These are phyloP conservation scores for Nothobranchius kuhntae DNA, from an alignment of 2,113 vertebrate genomes.

Conservation along the genomic window DNA sequence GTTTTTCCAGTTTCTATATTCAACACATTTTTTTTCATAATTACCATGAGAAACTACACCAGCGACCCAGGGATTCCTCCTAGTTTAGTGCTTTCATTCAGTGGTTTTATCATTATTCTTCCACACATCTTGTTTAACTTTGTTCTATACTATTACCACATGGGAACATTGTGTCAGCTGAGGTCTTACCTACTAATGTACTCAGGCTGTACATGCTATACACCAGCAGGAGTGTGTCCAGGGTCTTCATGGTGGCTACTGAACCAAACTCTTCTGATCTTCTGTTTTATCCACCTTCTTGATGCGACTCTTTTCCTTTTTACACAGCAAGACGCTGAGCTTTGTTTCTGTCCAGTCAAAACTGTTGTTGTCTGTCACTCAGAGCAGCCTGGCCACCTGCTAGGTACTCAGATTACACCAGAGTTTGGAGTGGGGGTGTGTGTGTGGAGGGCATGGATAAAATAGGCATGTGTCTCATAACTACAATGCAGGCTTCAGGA, in stretches of 20 bases:
- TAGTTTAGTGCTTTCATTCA: not conserved
- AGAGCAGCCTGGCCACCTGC: conserved; percentile 60
- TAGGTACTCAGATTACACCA: conserved; percentile 67
- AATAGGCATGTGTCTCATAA: too few species aligned
- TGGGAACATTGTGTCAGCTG: conserved; percentile 4
- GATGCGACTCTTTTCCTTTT: not conserved
- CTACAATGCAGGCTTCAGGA: too few species aligned
- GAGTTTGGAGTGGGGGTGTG: too few species aligned
- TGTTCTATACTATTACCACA: not conserved
- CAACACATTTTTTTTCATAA: not conserved
- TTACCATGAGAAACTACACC: too few species aligned
- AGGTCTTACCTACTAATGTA: conserved; percentile 71
- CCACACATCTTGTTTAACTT: not conserved
- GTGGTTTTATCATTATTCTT: not conserved
- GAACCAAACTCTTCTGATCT: not conserved
- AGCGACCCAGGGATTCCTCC: not conserved
- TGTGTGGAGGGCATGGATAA: not conserved
- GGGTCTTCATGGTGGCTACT: conserved; percentile 61
- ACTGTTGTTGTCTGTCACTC: conserved; percentile 78
- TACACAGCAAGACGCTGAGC: not conserved
- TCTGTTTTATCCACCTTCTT: not conserved
- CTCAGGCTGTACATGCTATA: conserved; percentile 64
- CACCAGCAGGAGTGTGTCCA: conserved; percentile 56
- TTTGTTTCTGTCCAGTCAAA: conserved; percentile 25
- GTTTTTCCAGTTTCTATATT: not conserved